Evolutionary conservation across 2,797 vertebrate species (phyloP).

Genomic region (Linurgus olivaceus): DNA sequence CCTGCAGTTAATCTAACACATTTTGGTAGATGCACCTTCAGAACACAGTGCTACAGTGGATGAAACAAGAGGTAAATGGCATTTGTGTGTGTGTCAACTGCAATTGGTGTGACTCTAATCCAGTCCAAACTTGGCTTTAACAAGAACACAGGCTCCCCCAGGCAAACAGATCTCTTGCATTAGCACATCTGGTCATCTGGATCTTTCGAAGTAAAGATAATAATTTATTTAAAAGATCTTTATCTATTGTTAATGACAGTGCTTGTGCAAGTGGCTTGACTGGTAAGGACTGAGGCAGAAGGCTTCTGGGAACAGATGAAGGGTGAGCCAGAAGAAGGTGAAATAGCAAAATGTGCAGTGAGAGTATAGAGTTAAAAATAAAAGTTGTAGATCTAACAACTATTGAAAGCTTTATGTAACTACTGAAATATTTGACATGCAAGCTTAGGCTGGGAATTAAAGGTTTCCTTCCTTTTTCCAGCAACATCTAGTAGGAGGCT

Average conservation of each 20-base stretch:
- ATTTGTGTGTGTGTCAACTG: not conserved
- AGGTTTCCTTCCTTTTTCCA: constrained; percentile 23
- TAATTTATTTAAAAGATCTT: constrained; percentile 17
- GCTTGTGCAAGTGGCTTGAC: not conserved
- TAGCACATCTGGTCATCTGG: not conserved
- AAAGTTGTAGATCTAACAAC: not conserved
- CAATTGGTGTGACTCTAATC: not conserved
- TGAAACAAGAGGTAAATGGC: not conserved
- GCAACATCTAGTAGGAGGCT: not conserved
- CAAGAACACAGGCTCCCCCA: not conserved
- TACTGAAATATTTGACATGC: not conserved
- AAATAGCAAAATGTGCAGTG: not conserved
- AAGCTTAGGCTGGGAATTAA: not conserved
- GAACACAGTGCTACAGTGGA: not conserved
- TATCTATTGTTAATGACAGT: constrained; percentile 29
- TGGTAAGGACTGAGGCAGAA: not conserved
- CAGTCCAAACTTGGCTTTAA: not conserved
- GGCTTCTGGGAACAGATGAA: not conserved
- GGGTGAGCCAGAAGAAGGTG: not conserved
- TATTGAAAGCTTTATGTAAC: not conserved
- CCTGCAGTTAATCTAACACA: not conserved
- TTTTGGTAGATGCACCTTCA: not conserved
- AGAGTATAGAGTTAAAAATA: constrained; percentile 11
- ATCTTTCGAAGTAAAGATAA: not conserved
- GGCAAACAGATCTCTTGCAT: not conserved